Evolutionary conservation across 2,888 invertebrate species (phyloP), one percentile per base, ranked within the genome.

Genomic region (Lasioglossum zephyrum): DNA sequence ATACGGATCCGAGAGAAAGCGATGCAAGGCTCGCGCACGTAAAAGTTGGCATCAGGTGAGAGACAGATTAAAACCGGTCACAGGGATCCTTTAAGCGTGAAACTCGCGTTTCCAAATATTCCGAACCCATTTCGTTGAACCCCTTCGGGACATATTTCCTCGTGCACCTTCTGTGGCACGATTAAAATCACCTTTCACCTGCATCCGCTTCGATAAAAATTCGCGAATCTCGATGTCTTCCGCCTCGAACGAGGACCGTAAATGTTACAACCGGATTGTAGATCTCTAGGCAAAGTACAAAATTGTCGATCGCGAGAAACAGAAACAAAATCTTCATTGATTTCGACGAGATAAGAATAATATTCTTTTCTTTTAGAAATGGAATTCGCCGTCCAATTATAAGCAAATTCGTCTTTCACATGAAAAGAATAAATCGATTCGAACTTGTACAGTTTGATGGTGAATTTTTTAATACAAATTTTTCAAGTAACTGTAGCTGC

Each of bases 51-150:
- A 74, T 76, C 69, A n/a, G 11, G 13, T 74, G 47, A 70, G 75
- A 69, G 81, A 82, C 77, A 57, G 82, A 85, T 83, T 78, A 81
- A 90, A 88, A 88, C 78, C 60, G 90, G 90, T 90, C 89, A 53
- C 89, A 22, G 84, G 70, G 85, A 86, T 88, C 83, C 75, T 78
- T 69, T 75, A 74, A 39, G 77, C 70, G 77, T 81, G 72, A 77
- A 88, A 80, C 31, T 60, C 78, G 83, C 75, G 76, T 88, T 81
- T 88, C 86, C 77, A 74, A 89, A 88, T 87, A 86, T 88, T 77
- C 80, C 80, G 63, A 79, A 86, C 80, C 47, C 49, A 47, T 53
- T 63, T 66, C 66, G 16, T 8, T 18, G 18, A 66, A 31, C 18
- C 16, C 16, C 66, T 8, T 18, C 26, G 26, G 26, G 60, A 13